Percentiles rank a stretch among this genome's conserved stretches.
Evolutionary conservation across 2,797 vertebrate genomes (phyloP).

Genomic region (Coluber constrictor): DNA sequence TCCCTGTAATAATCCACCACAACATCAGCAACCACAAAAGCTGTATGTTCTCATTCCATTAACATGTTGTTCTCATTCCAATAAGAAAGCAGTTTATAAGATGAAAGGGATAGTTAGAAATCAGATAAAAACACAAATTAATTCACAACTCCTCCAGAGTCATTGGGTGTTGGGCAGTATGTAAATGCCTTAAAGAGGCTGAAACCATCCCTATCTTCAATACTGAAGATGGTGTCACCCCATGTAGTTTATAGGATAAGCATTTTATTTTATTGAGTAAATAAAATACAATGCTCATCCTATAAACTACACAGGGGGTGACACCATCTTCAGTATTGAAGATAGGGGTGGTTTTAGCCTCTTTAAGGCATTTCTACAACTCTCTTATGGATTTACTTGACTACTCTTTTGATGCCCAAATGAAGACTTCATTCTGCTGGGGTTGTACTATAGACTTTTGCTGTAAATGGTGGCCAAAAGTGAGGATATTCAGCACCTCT

Average conservation of each 20-base stretch:
- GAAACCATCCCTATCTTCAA: neutral
- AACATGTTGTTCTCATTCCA: neutral
- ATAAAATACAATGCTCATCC: neutral
- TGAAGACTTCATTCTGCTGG: neutral
- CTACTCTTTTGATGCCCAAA: neutral
- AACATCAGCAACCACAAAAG: neutral
- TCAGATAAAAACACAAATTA: neutral
- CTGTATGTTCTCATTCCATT: neutral
- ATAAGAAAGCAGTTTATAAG: neutral
- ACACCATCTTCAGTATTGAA: neutral
- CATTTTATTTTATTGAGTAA: neutral
- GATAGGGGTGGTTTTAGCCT: neutral
- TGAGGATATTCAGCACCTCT: neutral
- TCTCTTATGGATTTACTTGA: neutral
- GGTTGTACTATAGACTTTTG: neutral
- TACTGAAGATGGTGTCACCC: neutral
- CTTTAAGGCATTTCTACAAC: neutral
- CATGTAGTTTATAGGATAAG: neutral
- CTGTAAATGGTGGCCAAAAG: neutral
- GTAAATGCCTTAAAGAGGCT: neutral
- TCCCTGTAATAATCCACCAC: neutral
- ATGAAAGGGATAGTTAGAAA: neutral
- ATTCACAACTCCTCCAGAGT: neutral
- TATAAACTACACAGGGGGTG: neutral
- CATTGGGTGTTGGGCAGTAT: neutral